A percentile compares a stretch with the other conserved stretches of the same genome.
phyloP scores from a whole-genome alignment of 92 coral and sea anemone species.

The Parazoanthus atlanticus region DNA sequence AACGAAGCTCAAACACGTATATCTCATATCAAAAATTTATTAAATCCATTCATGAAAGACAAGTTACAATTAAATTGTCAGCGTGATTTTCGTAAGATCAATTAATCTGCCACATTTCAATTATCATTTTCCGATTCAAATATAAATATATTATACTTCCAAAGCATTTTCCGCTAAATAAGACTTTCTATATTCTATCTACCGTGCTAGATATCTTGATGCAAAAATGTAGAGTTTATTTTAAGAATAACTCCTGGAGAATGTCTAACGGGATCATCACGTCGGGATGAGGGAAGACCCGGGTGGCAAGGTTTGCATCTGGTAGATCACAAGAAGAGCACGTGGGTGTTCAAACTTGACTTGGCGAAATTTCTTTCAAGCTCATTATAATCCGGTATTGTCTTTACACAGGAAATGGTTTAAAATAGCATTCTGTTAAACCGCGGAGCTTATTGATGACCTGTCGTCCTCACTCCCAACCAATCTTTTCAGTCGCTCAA shows the following conservation, averaged over 20 bases:
- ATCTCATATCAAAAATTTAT: no score
- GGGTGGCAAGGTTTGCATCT: no score
- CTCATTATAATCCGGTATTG: neutral
- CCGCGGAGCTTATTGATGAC: conserved; percentile 72
- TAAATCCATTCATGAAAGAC: neutral
- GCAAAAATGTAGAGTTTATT: neutral
- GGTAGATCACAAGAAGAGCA: no score
- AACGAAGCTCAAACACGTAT: no score
- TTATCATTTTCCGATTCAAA: neutral
- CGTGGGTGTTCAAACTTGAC: no score
- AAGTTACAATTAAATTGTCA: neutral
- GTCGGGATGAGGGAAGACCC: no score
- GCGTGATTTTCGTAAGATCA: neutral
- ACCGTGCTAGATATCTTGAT: neutral
- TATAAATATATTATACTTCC: conserved; percentile 2
- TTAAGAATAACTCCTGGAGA: no score
- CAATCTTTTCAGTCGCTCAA: conserved; percentile 92
- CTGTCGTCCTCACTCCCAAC: conserved; percentile 91
- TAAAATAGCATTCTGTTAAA: conserved; percentile 13
- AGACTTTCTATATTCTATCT: neutral
- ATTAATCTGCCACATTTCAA: neutral
- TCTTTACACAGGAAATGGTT: neutral
- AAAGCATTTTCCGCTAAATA: neutral
- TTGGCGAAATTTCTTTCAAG: conserved; percentile 39
- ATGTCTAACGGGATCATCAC: no score